These are phyloP conservation scores for Mesorhabditis sp. DNA, from an alignment of 2,888 invertebrate species.

Conservation along the genomic window DNA sequence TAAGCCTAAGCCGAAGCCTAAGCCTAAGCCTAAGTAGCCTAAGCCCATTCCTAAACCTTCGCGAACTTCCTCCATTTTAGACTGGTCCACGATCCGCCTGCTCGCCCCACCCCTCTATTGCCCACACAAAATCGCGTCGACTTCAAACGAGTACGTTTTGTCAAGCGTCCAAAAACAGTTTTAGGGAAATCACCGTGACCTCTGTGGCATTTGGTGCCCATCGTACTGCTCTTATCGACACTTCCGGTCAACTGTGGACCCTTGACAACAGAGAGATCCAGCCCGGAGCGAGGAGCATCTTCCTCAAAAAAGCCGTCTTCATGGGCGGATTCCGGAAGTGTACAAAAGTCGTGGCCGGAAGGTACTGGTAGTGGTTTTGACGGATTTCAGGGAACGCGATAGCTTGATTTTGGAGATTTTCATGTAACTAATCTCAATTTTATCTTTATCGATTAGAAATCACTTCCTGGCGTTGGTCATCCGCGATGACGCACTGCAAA, in stretches of 20 bases:
- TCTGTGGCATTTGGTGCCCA: background rate
- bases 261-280: background rate
- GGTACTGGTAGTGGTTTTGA: background rate
- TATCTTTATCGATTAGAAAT: background rate
- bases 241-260: background rate
- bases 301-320: background rate
- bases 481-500: background rate
- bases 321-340: background rate
- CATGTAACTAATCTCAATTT: background rate
- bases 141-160: background rate
- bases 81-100: background rate
- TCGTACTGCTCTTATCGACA: background rate
- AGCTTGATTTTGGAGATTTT: background rate
- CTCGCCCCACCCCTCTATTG: background rate
- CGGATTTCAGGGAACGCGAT: background rate
- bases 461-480: constrained; percentile 5
- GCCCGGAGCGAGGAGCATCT: too few relatives aligned
- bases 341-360: background rate
- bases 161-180: background rate
- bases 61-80: background rate
- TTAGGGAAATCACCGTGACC: background rate
- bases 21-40: too few relatives aligned
- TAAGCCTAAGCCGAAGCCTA: too few relatives aligned
- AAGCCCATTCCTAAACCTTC: too few relatives aligned
- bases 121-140: background rate